These are phyloP conservation scores for Gobio gobio DNA, from an alignment of 2,113 vertebrate species.

Conservation along the genomic window DNA sequence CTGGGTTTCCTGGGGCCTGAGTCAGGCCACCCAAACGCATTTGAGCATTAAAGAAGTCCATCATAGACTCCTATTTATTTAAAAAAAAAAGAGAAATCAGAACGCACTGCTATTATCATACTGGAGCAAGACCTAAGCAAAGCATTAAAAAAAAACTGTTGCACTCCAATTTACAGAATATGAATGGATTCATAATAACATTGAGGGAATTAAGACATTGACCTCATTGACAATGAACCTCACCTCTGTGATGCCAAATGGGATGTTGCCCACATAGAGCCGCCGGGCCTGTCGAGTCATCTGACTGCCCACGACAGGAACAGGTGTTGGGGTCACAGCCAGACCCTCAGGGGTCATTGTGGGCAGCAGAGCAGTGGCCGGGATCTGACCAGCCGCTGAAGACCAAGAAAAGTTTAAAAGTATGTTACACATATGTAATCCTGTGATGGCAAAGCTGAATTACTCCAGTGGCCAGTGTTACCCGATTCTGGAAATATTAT, in stretches of 20 bases:
- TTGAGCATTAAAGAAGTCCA: constrained; percentile 95
- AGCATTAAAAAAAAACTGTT: neutral
- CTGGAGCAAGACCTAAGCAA: neutral
- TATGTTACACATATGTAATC: neutral
- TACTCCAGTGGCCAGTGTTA: neutral
- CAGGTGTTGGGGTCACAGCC: constrained; percentile 88
- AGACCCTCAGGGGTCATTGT: constrained; percentile 91
- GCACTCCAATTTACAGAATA: neutral
- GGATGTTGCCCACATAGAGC: constrained; percentile 93
- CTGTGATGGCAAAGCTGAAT: neutral
- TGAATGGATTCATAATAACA: neutral
- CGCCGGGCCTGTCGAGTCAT: constrained; percentile 91
- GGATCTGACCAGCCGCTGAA: constrained; percentile 92
- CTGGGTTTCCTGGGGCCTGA: constrained; percentile 92
- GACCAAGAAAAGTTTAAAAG: neutral
- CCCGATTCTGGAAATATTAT: neutral
- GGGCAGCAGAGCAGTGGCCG: constrained; percentile 90
- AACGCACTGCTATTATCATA: neutral
- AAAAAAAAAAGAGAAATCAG: neutral
- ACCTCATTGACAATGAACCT: constrained; percentile 14
- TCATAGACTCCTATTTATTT: constrained; percentile 86
- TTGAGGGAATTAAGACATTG: neutral
- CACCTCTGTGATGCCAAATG: constrained; percentile 93
- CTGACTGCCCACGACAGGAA: constrained; percentile 92
- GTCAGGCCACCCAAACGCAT: constrained; percentile 91